Conservation (phyloP, 2,797 vertebrate species). For the Danionella dracula region DNA sequence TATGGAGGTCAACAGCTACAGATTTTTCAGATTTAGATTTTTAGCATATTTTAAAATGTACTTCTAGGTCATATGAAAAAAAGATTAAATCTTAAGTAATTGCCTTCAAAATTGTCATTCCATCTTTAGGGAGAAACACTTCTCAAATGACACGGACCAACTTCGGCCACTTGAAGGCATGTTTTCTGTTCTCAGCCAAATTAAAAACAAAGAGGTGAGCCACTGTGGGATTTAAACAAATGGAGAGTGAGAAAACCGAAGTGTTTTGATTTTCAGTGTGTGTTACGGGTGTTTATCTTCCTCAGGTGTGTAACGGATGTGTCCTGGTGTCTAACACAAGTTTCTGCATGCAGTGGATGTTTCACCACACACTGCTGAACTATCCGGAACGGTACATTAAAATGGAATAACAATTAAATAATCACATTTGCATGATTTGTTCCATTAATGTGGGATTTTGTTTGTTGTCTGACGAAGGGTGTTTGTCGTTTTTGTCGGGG, state of each 20-base stretch:
- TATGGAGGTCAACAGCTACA: no score
- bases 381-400: slow-evolving; percentile 51
- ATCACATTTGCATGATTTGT: background rate
- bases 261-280: background rate
- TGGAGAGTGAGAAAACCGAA: no score
- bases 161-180: slow-evolving; percentile 50
- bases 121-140: slow-evolving; percentile 47
- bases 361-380: slow-evolving; percentile 49
- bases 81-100: no score
- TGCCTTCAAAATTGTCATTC: background rate
- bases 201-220: slow-evolving; percentile 60
- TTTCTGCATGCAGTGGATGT: slow-evolving; percentile 50
- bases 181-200: slow-evolving; percentile 52
- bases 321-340: slow-evolving; percentile 57
- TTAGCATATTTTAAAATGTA: no score
- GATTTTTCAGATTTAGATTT: no score
- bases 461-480: slow-evolving; percentile 53
- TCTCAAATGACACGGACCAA: slow-evolving; percentile 37
- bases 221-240: background rate
- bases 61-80: no score
- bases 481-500: slow-evolving; percentile 66
- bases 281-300: background rate
- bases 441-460: background rate
- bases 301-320: slow-evolving; percentile 65
- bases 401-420: background rate